A percentile compares a stretch with the other conserved stretches of the same genome.
Conservation (phyloP, 2,888 invertebrate genomes). For the Anthrax anthrax region DNA sequence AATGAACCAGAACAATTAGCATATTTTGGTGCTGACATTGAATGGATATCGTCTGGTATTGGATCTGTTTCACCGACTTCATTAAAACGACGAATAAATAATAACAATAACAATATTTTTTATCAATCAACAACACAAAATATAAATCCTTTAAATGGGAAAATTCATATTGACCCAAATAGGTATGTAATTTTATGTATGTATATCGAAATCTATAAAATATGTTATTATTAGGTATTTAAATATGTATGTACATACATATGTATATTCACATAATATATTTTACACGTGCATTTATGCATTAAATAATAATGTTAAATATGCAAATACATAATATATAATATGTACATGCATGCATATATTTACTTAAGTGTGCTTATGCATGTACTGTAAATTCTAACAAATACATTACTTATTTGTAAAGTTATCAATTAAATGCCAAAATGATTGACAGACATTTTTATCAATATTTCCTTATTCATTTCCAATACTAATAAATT, state of each 20-base stretch:
- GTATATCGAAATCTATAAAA: too few species aligned
- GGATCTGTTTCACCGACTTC: conserved; percentile 44
- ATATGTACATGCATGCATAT: too few species aligned
- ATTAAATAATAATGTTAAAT: too few species aligned
- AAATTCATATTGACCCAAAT: conserved; percentile 5
- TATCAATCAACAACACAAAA: conserved; percentile 4
- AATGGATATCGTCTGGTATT: conserved; percentile 57
- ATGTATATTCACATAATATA: too few species aligned
- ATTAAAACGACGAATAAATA: conserved; percentile 22
- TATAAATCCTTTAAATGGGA: background rate
- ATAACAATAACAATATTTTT: conserved; percentile 5
- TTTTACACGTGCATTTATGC: too few species aligned
- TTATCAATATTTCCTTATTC: background rate
- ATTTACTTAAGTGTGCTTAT: too few species aligned
- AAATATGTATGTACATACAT: too few species aligned
- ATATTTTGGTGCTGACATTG: conserved; percentile 50
- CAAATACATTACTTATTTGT: background rate
- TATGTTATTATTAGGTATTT: too few species aligned
- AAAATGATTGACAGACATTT: background rate
- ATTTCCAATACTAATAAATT: too few species aligned
- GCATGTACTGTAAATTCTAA: background rate
- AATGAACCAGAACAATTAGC: conserved; percentile 16
- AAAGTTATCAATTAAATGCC: background rate
- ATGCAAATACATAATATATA: too few species aligned
- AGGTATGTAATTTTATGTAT: conserved; percentile 6